Evolutionary conservation across 2,888 invertebrate genomes (phyloP).

Genomic region (Aquatica leii): DNA sequence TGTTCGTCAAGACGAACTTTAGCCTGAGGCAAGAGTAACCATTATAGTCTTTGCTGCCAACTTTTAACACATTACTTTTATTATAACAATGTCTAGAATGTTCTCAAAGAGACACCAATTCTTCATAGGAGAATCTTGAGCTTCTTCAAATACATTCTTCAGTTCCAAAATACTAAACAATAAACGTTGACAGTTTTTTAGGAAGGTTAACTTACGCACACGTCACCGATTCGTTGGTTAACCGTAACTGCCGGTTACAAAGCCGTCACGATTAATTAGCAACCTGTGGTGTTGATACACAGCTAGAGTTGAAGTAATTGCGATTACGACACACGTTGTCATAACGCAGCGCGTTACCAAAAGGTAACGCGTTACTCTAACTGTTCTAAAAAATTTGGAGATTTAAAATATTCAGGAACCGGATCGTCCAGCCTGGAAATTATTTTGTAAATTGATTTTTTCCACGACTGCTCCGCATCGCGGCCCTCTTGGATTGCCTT

Average conservation of each 20-base stretch:
- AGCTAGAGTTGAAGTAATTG: conserved; percentile 30
- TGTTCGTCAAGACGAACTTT: conserved; percentile 57
- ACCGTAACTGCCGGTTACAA: conserved; percentile 31
- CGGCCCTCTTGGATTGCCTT: conserved; percentile 96
- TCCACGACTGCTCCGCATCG: conserved; percentile 99
- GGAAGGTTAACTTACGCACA: conserved; percentile 43
- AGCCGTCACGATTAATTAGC: conserved; percentile 34
- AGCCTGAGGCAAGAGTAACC: conserved; percentile 55
- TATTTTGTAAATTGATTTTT: conserved; percentile 99
- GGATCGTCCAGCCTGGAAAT: conserved; percentile 99
- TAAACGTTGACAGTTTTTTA: conserved; percentile 57
- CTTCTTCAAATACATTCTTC: conserved; percentile 54
- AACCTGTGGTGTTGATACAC: conserved; percentile 34
- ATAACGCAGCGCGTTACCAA: conserved; percentile 47
- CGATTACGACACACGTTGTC: conserved; percentile 29
- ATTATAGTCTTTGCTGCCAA: conserved; percentile 55
- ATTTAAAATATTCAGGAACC: conserved; percentile 99
- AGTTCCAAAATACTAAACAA: conserved; percentile 48
- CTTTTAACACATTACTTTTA: conserved; percentile 54
- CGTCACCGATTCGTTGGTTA: conserved; percentile 59
- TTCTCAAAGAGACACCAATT: conserved; percentile 51
- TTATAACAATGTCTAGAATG: conserved; percentile 46
- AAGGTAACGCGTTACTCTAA: conserved; percentile 76
- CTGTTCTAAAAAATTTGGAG: conserved; percentile 98
- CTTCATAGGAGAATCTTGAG: conserved; percentile 42